Percentiles rank a stretch among this genome's conserved stretches.
phyloP scores from a whole-genome alignment of 2,113 vertebrate species.

The Columba janthina region DNA sequence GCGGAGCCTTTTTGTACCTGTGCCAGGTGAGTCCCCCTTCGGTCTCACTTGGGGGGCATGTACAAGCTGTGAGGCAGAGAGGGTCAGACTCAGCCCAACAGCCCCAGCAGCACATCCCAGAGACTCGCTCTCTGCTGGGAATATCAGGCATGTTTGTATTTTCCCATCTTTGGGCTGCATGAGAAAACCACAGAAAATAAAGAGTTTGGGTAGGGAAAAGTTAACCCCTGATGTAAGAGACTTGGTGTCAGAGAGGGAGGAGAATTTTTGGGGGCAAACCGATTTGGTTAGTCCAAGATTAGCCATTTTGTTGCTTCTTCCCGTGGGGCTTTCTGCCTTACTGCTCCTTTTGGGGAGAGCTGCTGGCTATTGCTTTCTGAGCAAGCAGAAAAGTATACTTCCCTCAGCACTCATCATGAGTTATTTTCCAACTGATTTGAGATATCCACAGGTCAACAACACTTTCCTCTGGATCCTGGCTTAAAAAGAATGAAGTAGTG shows the following conservation, averaged over 20 bases:
- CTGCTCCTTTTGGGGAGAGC: neutral
- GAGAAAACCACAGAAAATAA: neutral
- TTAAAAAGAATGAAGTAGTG: neutral
- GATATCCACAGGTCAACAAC: slow-evolving; percentile 23
- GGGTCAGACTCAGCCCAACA: neutral
- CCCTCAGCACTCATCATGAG: neutral
- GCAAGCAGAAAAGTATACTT: neutral
- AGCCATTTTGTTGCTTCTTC: neutral
- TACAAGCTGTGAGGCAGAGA: neutral
- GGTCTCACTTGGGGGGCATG: accelerated
- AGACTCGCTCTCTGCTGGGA: neutral
- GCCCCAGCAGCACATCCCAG: neutral
- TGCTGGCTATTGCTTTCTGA: neutral
- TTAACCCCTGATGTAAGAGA: neutral
- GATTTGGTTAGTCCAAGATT: neutral
- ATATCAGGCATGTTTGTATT: neutral
- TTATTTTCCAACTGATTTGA: neutral
- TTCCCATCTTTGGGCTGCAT: accelerated
- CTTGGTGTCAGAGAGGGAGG: neutral
- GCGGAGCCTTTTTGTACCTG: neutral
- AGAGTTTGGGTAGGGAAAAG: neutral
- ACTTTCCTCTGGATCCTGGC: neutral
- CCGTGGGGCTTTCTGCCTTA: neutral
- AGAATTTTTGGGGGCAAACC: neutral
- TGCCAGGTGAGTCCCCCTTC: neutral